Evolutionary conservation across 2,797 vertebrate genomes (phyloP), one percentile per base, ranked within the genome.

Genomic region (Neosilurus hyrtlii): DNA sequence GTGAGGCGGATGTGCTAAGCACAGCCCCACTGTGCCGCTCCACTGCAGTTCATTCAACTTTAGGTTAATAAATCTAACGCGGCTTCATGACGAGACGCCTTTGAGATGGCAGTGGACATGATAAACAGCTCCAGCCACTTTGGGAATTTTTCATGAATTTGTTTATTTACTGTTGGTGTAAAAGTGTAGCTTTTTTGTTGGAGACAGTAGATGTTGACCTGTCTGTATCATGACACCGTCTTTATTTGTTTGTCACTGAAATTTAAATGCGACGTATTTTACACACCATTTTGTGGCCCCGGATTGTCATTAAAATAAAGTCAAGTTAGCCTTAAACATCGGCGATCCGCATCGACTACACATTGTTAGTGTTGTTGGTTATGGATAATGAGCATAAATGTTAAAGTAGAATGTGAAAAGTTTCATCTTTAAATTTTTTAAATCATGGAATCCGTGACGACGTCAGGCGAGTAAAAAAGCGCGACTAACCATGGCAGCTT

Each of bases 281-380:
- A 18, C n/a, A 9, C 54, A 20, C 10, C 18, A 37, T 37, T 37
- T 59, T 24, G n/a, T 37, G 22, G 57, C 57, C 74, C 20, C 35
- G 16, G 74, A 76, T 76, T 76, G 76, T 79, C 30, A 1, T 43
- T 43, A n/a, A 22, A 59, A 22, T 37, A 37, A 61, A 76, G 56
- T 20, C 7, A 10, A 26, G 20, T 26, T 30, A 12, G 9, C 18
- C 3, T 35, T 72, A 73, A 56, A 15, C 30, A 4, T 10, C 20
- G 12, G 10, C 20, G 12, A 7, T 57, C 35, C 12, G 12, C 22
- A 6, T 43, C 43, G 43, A 8, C 43, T 43, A 43, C 43, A 43
- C 43, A 43, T 35, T 59, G 54, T 15, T 43, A 20, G 37, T 30
- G 30, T 61, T 77, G 75, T 26, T 24, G 56, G 10, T n/a, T 37